A percentile compares a stretch with the other conserved stretches of the same genome.
These are phyloP conservation scores for Zaprionus bogoriensis DNA, from an alignment of 2,888 invertebrate species.

Conservation along the genomic window DNA sequence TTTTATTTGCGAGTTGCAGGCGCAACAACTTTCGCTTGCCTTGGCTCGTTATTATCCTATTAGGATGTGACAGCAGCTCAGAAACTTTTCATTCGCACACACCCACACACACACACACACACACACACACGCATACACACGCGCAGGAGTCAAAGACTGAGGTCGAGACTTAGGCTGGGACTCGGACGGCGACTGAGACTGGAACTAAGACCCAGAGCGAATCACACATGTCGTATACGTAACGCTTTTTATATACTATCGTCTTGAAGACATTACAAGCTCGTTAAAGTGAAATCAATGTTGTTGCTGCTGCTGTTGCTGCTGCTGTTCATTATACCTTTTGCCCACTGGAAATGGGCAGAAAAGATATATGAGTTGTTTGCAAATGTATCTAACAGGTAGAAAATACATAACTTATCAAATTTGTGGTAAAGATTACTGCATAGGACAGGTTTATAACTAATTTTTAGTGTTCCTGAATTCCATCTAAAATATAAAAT, in stretches of 20 bases:
- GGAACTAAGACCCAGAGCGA: too few relatives aligned
- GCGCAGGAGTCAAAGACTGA: constrained; percentile 14
- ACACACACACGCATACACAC: constrained; percentile 8
- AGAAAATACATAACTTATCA: too few relatives aligned
- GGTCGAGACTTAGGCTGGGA: constrained; percentile 7
- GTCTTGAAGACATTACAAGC: constrained; percentile 74
- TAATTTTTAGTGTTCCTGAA: too few relatives aligned
- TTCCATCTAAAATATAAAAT: too few relatives aligned
- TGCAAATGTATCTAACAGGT: too few relatives aligned
- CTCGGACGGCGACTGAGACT: constrained; percentile 27
- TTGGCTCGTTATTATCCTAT: constrained; percentile 75
- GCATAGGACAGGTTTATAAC: too few relatives aligned
- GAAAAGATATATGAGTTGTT: too few relatives aligned
- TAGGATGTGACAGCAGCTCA: constrained; percentile 74
- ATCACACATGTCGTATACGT: constrained; percentile 71
- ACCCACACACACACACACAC: constrained; percentile 18
- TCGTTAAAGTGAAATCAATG: constrained; percentile 78
- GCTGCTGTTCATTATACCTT: constrained; percentile 32
- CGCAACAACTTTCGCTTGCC: constrained; percentile 71
- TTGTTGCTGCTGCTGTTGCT: constrained; percentile 48
- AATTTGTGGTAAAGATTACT: too few relatives aligned
- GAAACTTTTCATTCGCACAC: constrained; percentile 67
- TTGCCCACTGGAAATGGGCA: too few relatives aligned
- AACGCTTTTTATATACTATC: constrained; percentile 73
- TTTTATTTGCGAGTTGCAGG: constrained; percentile 64